phyloP scores from a whole-genome alignment of 2,113 vertebrate species.

The Varanus komodoensis region DNA sequence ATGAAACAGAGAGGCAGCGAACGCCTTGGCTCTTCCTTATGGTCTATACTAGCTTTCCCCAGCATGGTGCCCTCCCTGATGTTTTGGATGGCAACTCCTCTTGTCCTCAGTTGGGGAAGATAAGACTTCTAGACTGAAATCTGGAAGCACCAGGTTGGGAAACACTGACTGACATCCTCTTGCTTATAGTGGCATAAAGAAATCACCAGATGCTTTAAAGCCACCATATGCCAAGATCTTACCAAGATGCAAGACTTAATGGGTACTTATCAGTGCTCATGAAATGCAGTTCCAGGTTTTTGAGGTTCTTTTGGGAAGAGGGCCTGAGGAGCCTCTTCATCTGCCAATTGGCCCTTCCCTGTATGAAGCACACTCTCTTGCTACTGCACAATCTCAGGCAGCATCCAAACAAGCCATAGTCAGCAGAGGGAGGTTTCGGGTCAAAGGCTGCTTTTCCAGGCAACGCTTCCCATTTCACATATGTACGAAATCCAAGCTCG shows the following conservation, averaged over 20 bases:
- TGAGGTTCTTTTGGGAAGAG: background rate
- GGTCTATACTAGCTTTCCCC: background rate
- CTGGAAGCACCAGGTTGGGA: too few relatives aligned
- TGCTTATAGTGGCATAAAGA: background rate
- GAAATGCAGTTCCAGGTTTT: background rate
- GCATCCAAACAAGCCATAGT: background rate
- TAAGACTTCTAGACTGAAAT: too few relatives aligned
- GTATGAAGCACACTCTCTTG: background rate
- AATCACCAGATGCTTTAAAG: background rate
- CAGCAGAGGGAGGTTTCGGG: background rate
- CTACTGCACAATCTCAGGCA: background rate
- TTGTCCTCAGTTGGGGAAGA: too few relatives aligned
- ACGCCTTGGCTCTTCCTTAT: rapidly evolving
- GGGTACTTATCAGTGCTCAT: background rate
- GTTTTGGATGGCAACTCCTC: too few relatives aligned
- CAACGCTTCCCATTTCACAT: background rate
- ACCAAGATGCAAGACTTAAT: background rate
- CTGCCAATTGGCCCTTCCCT: background rate
- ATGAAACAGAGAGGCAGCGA: background rate
- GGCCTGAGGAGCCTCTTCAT: background rate
- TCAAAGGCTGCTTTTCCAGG: background rate
- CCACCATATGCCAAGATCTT: background rate
- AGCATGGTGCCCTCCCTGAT: too few relatives aligned
- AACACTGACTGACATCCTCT: background rate
- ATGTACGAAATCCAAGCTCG: background rate